Base-by-base conservation (phyloP, 2,797 vertebrate genomes). In the Epinephelus coioides region DNA sequence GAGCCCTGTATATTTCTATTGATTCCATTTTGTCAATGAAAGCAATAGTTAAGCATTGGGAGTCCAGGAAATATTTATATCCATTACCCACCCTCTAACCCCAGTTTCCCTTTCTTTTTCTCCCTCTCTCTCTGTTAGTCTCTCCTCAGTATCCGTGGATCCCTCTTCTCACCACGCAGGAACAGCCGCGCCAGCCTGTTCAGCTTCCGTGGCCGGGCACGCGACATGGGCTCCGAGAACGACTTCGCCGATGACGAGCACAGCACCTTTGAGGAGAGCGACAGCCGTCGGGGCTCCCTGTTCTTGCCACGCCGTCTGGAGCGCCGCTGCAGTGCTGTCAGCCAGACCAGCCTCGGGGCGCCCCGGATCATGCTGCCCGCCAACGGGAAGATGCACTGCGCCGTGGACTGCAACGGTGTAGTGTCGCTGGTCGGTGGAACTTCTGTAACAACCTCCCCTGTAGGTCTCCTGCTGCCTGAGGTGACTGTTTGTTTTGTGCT, bases 191-290 rank as follows among this genome's bases (percentile, higher is more conserved):
- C 96, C 2, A 99, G 98, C 70, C 93, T 98, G 74, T 99, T 99
- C 93, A 99, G 97, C 92, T 98, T 98, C 88, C 96, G 96, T n/a
- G 98, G 97, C 23, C 94, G 96, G 54, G 94, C 96, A 0, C 97
- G 97, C 49, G 98, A 99, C 69, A 93, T 98, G 64, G 98, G 97
- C 89, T 99, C 98, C 0, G 98, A 99, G 91, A 99, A 99, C 68
- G 97, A 99, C 93, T 99, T 99, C 57, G 98, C 98, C 0, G 98
- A 99, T 2, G 98, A 99, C 12, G 98, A 99, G 89, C 97, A 98
- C 93, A 99, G 98, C 95, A 99, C 97, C 11, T 97, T 99, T 25
- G 98, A 99, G 94, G 98, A 99, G 92, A 97, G 95, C 1, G 97
- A 98, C 86, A 99, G 98, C 85, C 95, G 98, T 0, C 96, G 97